These are phyloP conservation scores for Leuciscus waleckii DNA, from an alignment of 2,797 vertebrate genomes.

Conservation along the genomic window DNA sequence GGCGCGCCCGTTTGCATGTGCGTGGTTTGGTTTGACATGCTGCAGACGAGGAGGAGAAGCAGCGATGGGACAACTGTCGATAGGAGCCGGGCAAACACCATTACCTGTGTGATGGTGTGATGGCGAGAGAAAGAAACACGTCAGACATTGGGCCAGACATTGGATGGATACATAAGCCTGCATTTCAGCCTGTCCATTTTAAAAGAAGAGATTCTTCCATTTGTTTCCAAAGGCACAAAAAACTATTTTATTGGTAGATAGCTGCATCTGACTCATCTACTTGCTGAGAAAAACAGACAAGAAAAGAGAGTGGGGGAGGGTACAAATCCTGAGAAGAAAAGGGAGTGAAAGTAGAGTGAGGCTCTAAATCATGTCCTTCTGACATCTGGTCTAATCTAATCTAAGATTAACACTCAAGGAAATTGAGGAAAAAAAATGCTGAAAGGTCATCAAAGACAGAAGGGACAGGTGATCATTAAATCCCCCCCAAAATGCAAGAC, in stretches of 20 bases:
- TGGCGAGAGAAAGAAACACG: slow-evolving; percentile 11
- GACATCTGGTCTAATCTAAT: neutral
- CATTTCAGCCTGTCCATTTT: neutral
- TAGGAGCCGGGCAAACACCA: slow-evolving; percentile 47
- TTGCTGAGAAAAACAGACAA: slow-evolving; percentile 28
- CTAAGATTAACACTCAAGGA: slow-evolving; percentile 17
- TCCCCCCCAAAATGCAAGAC: neutral
- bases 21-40: slow-evolving; percentile 52
- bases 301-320: slow-evolving; percentile 13
- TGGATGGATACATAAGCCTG: neutral
- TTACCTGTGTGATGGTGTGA: slow-evolving; percentile 52
- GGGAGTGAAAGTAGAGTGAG: slow-evolving; percentile 1
- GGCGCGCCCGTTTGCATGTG: slow-evolving; percentile 51
- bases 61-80: slow-evolving; percentile 30
- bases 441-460: neutral
- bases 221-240: neutral
- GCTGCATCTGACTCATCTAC: slow-evolving; percentile 28
- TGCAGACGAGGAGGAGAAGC: slow-evolving; percentile 52
- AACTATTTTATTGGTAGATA: neutral
- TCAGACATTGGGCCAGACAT: neutral
- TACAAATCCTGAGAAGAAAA: neutral
- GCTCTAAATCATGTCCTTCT: slow-evolving; percentile 26
- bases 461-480: too few relatives aligned
- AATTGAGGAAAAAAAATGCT: neutral
- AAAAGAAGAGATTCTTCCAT: neutral